phyloP scores from a whole-genome alignment of 30 jellyfish, hydroid and myxozoan species.

The Turritopsis dohrnii region DNA sequence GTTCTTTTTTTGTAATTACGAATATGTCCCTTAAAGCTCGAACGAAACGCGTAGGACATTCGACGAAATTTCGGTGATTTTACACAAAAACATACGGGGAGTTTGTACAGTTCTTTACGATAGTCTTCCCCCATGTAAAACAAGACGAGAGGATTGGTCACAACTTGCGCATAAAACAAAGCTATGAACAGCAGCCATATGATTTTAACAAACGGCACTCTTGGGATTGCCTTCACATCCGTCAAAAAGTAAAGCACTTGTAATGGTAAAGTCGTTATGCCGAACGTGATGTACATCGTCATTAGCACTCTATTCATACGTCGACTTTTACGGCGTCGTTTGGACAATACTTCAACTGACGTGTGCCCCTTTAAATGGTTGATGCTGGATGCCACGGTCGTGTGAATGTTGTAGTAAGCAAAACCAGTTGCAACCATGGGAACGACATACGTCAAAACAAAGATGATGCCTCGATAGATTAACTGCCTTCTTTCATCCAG shows the following conservation, averaged over 20 bases:
- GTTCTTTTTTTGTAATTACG: neutral
- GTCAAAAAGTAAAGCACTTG: slow-evolving; percentile 52
- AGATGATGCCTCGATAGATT: slow-evolving; percentile 41
- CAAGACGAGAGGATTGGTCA: slow-evolving; percentile 67
- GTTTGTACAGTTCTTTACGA: slow-evolving; percentile 40
- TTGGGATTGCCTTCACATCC: slow-evolving; percentile 38
- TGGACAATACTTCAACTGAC: slow-evolving; percentile 25
- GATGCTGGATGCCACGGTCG: slow-evolving; percentile 36
- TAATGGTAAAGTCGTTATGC: slow-evolving; percentile 59
- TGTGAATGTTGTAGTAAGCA: slow-evolving; percentile 48
- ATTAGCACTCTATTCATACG: slow-evolving; percentile 57
- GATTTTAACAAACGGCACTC: slow-evolving; percentile 10
- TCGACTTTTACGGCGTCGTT: slow-evolving; percentile 49
- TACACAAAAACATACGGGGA: slow-evolving; percentile 5
- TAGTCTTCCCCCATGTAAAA: slow-evolving; percentile 81
- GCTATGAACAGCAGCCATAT: slow-evolving; percentile 65
- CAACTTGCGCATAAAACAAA: slow-evolving; percentile 59
- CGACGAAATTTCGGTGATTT: slow-evolving; percentile 1
- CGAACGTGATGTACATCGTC: slow-evolving; percentile 53
- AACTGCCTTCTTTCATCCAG: slow-evolving; percentile 17
- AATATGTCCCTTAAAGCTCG: neutral
- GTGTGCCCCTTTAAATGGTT: slow-evolving; percentile 20
- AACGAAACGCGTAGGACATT: neutral
- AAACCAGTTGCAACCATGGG: slow-evolving; percentile 62
- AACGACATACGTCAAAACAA: slow-evolving; percentile 46